Conservation (phyloP, 1,140 invertebrate species). For the Parasteatoda tepidariorum region DNA sequence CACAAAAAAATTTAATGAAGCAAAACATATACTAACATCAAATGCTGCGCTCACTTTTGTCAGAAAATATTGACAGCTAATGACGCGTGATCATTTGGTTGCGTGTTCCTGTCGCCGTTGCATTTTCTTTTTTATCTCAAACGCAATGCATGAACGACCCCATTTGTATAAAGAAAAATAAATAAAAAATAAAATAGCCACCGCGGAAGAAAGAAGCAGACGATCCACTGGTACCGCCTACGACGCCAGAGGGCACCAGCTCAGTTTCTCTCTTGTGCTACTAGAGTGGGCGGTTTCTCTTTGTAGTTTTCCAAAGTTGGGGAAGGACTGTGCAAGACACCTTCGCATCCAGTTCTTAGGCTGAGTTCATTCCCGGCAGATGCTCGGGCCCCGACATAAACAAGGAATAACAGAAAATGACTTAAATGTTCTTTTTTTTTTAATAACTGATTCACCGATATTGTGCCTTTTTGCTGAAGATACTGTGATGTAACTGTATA, state of each 20-base stretch:
- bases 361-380: too few relatives aligned
- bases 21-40: too few relatives aligned
- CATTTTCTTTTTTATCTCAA: neutral
- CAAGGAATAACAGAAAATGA: too few relatives aligned
- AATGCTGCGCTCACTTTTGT: neutral
- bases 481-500: neutral
- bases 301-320: slow-evolving; percentile 6
- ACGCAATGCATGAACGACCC: slow-evolving; percentile 33
- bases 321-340: neutral
- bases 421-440: too few relatives aligned
- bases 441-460: too few relatives aligned
- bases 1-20: too few relatives aligned
- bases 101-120: neutral
- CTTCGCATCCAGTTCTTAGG: neutral
- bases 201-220: slow-evolving; percentile 40
- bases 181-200: neutral
- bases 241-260: slow-evolving; percentile 58
- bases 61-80: neutral
- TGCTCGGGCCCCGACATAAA: too few relatives aligned
- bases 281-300: slow-evolving; percentile 54
- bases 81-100: slow-evolving; percentile 13
- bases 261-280: slow-evolving; percentile 6
- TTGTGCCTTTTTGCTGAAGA: neutral
- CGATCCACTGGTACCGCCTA: slow-evolving; percentile 53
- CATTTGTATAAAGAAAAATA: neutral